phyloP scores from a whole-genome alignment of 2,888 invertebrate genomes.

The Catocala fraxini region DNA sequence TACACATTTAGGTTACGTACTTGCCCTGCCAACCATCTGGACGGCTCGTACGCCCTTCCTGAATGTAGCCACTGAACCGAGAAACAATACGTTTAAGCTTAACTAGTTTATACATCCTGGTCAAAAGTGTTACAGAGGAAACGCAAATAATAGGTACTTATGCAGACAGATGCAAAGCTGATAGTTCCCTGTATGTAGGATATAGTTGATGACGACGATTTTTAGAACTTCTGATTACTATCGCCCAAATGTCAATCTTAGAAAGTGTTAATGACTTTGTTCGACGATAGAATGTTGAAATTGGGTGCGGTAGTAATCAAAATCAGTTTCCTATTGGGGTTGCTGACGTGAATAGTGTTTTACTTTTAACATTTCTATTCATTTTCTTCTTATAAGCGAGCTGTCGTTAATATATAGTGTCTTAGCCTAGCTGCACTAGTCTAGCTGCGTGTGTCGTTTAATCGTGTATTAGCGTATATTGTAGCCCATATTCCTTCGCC shows the following conservation, averaged over 20 bases:
- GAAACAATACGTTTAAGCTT: slow-evolving; percentile 79
- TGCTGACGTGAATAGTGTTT: slow-evolving; percentile 62
- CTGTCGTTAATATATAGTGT: slow-evolving; percentile 72
- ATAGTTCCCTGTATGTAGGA: slow-evolving; percentile 42
- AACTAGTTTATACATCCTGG: slow-evolving; percentile 63
- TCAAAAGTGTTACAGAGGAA: slow-evolving; percentile 59
- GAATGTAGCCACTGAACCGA: slow-evolving; percentile 98
- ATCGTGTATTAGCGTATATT: slow-evolving; percentile 83
- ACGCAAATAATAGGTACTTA: slow-evolving; percentile 68
- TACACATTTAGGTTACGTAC: slow-evolving; percentile 92
- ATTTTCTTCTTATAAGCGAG: slow-evolving; percentile 61
- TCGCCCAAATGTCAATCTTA: slow-evolving; percentile 37
- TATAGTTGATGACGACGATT: slow-evolving; percentile 43
- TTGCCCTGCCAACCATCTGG: slow-evolving; percentile 99
- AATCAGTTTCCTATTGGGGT: slow-evolving; percentile 43
- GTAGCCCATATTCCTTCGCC: slow-evolving; percentile 73
- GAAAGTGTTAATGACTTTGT: slow-evolving; percentile 4
- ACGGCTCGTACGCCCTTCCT: slow-evolving; percentile 99
- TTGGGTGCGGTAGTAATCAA: slow-evolving; percentile 50
- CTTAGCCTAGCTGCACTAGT: slow-evolving; percentile 79
- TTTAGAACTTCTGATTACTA: slow-evolving; percentile 62
- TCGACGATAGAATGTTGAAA: slow-evolving; percentile 5
- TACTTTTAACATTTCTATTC: slow-evolving; percentile 51
- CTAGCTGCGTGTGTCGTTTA: slow-evolving; percentile 81
- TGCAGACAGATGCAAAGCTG: slow-evolving; percentile 81